Conservation (phyloP, 2,797 vertebrate genomes). For the Sebastes matsubarae region DNA sequence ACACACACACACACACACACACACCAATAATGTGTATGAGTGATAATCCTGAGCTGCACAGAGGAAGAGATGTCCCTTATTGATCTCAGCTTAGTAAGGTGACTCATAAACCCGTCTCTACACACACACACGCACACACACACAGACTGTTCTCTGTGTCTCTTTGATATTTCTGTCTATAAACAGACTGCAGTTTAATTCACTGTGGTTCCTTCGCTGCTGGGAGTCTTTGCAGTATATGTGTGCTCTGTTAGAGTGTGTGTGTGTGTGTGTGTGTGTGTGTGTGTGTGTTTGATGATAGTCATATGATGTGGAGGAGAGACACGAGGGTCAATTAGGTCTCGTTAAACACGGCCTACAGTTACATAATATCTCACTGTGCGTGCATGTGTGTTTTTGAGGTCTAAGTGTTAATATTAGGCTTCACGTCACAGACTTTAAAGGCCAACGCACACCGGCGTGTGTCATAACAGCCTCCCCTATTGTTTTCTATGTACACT, state of each 20-base stretch:
- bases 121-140: conserved; percentile 22
- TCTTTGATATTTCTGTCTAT: conserved; percentile 38
- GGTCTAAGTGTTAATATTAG: not conserved
- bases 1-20: not conserved
- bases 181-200: conserved; percentile 23
- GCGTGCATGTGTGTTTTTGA: not conserved
- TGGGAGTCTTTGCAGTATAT: not conserved
- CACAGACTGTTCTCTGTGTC: conserved; percentile 12
- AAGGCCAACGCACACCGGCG: too few relatives aligned
- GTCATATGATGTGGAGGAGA: conserved; percentile 57
- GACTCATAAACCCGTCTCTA: conserved; percentile 52
- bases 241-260: conserved; percentile 11
- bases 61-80: conserved; percentile 52
- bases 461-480: too few relatives aligned
- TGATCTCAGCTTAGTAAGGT: conserved; percentile 57
- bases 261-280: conserved; percentile 1
- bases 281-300: conserved; percentile 29
- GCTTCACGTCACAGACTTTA: not conserved
- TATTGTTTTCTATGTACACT: too few relatives aligned
- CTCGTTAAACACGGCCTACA: conserved; percentile 22
- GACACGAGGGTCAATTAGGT: conserved; percentile 18
- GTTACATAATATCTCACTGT: conserved; percentile 45
- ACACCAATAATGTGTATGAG: conserved; percentile 4
- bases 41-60: conserved; percentile 49
- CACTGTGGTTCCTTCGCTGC: not conserved